A percentile compares a stretch with the other conserved stretches of the same genome.
These are phyloP conservation scores for Drosophila ochracea DNA, from an alignment of 2,888 invertebrate genomes.

Conservation along the genomic window DNA sequence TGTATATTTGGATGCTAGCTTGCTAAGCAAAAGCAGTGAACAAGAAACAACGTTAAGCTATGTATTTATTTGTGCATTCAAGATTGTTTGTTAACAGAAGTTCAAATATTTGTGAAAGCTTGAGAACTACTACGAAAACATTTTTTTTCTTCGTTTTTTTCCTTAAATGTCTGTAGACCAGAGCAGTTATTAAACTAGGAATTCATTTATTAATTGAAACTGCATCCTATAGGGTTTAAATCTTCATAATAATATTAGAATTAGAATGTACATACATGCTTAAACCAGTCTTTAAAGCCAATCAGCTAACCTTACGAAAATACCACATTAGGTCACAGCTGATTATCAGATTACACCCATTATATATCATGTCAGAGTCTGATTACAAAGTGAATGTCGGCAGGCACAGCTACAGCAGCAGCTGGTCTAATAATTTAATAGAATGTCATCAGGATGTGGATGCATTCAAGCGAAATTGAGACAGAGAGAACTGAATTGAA, in stretches of 20 bases:
- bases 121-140: neutral
- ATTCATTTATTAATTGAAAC: neutral
- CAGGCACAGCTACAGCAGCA: constrained; percentile 8
- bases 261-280: neutral
- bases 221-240: neutral
- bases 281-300: neutral
- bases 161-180: neutral
- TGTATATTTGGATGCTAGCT: constrained; percentile 21
- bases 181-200: neutral
- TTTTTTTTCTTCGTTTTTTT: neutral
- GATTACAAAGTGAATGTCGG: constrained; percentile 26
- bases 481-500: constrained; percentile 3
- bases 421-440: constrained; percentile 9
- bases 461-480: constrained; percentile 27
- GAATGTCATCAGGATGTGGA: constrained; percentile 5
- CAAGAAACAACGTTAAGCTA: neutral
- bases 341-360: constrained; percentile 6
- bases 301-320: neutral
- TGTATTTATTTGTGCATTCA: neutral
- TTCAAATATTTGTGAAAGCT: neutral
- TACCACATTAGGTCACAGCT: neutral
- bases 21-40: neutral
- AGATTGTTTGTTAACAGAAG: neutral
- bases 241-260: neutral
- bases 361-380: constrained; percentile 5